Percentiles rank a stretch among this genome's conserved stretches.
Evolutionary conservation across 2,888 invertebrate species (phyloP).

Genomic region (Scaptomyza reducta): DNA sequence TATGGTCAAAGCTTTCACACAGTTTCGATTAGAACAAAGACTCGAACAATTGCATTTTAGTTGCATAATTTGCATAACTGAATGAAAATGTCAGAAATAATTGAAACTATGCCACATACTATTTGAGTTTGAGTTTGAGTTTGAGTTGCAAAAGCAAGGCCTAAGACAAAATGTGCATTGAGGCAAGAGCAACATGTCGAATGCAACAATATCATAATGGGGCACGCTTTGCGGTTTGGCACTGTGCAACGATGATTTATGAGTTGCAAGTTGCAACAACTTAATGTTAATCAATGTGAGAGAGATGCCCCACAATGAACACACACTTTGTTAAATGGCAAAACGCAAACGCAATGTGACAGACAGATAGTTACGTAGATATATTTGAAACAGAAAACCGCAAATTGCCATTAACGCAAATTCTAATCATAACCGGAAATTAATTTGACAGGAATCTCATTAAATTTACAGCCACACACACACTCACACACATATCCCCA

Average conservation of each 20-base stretch:
- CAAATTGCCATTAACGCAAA: slow-evolving; percentile 84
- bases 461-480: slow-evolving; percentile 84
- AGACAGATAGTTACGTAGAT: slow-evolving; percentile 29
- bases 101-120: not conserved
- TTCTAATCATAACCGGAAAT: slow-evolving; percentile 85
- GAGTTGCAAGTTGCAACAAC: slow-evolving; percentile 57
- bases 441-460: slow-evolving; percentile 85
- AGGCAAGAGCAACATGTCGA: slow-evolving; percentile 28
- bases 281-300: slow-evolving; percentile 64
- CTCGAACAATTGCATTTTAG: not conserved
- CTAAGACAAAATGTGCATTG: slow-evolving; percentile 20
- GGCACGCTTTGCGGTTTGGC: slow-evolving; percentile 14
- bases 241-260: slow-evolving; percentile 55
- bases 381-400: slow-evolving; percentile 80
- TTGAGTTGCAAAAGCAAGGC: not conserved
- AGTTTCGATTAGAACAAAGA: not conserved
- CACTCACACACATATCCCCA: no score
- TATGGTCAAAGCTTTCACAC: not conserved
- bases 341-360: slow-evolving; percentile 52
- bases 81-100: slow-evolving; percentile 3
- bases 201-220: slow-evolving; percentile 37
- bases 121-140: slow-evolving; percentile 8
- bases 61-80: slow-evolving; percentile 13
- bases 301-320: slow-evolving; percentile 38
- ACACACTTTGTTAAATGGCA: slow-evolving; percentile 45